These are phyloP conservation scores for Aramus guarauna DNA, from an alignment of 2,113 vertebrate genomes.

Conservation along the genomic window DNA sequence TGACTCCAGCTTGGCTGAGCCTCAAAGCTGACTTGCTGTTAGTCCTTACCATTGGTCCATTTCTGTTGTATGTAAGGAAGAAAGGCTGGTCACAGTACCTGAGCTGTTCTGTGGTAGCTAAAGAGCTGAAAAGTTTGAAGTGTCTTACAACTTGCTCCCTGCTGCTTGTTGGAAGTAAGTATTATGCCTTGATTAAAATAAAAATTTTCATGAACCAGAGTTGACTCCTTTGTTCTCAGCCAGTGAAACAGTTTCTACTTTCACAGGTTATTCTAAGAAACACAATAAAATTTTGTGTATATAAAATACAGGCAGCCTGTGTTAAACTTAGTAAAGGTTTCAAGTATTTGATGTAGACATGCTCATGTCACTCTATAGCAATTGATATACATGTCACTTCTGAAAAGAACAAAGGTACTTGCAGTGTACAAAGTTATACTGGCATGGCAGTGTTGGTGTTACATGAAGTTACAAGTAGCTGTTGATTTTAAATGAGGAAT, in stretches of 20 bases:
- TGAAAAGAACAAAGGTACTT: background rate
- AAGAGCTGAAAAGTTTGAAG: background rate
- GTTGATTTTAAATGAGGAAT: background rate
- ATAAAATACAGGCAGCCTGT: background rate
- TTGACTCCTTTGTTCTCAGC: background rate
- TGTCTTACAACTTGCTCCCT: background rate
- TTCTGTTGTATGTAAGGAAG: background rate
- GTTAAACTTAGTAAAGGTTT: background rate
- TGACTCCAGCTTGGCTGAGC: background rate
- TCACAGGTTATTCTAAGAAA: background rate
- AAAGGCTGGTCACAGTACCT: background rate
- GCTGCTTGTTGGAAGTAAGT: background rate
- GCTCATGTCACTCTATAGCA: background rate
- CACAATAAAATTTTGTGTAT: background rate
- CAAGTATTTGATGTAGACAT: background rate
- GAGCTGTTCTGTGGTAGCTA: background rate
- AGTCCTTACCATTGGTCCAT: background rate
- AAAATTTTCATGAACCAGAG: background rate
- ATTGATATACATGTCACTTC: background rate
- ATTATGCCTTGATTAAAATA: background rate
- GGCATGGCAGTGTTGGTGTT: background rate
- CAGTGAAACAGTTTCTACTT: background rate
- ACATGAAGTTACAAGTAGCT: background rate
- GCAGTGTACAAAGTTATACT: background rate
- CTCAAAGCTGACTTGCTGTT: background rate